Conservation (phyloP, 1,140 invertebrate species). For the Drosophila sproati region DNA sequence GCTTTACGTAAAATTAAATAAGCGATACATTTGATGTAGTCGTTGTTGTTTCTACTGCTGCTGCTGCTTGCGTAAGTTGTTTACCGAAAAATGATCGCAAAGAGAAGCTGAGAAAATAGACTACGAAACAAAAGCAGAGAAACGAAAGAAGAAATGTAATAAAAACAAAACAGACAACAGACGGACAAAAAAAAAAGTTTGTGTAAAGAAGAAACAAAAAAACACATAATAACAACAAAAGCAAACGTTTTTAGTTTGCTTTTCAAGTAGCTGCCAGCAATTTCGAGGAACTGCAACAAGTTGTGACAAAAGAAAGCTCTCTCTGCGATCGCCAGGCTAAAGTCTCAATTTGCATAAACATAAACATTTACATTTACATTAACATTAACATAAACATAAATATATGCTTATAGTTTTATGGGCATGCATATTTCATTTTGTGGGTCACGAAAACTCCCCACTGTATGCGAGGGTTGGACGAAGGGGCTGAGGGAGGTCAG, state of each 20-base stretch:
- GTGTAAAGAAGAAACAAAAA: constrained; percentile 1
- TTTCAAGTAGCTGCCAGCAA: constrained; percentile 48
- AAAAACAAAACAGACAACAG: constrained; percentile 39
- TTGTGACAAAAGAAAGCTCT: constrained; percentile 58
- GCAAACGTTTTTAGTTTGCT: constrained; percentile 46
- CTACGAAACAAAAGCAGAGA: constrained; percentile 17
- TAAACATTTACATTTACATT: neutral
- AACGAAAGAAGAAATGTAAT: constrained; percentile 25
- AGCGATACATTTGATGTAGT: constrained; percentile 59
- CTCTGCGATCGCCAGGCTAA: neutral
- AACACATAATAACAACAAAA: constrained; percentile 34
- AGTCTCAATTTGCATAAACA: neutral
- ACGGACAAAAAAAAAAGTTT: neutral
- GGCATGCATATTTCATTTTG: constrained; percentile 45
- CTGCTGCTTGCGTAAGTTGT: constrained; percentile 76
- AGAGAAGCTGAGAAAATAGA: constrained; percentile 24
- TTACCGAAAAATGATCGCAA: constrained; percentile 65
- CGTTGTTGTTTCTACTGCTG: constrained; percentile 18
- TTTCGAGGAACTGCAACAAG: constrained; percentile 45
- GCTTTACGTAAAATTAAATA: constrained; percentile 72
- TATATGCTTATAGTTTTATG: neutral
- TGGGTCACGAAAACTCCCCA: constrained; percentile 64
- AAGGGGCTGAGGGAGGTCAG: constrained; percentile 48
- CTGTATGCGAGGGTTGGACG: constrained; percentile 34
- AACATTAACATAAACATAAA: neutral